Conservation (phyloP, 2,797 vertebrate genomes). For the Cuniculus paca region DNA sequence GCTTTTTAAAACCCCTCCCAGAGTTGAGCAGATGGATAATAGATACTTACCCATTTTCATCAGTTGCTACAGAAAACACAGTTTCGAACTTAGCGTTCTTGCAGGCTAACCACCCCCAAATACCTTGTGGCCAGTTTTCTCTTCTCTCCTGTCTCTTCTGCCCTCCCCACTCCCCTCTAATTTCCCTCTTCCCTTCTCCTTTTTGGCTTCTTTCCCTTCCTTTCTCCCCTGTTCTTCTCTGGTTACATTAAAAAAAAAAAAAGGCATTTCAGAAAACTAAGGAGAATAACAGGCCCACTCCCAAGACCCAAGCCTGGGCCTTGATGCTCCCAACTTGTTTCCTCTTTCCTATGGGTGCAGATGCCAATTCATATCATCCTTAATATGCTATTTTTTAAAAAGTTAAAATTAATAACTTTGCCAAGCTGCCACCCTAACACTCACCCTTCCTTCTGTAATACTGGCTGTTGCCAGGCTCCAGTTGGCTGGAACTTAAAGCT, state of each 20-base stretch:
- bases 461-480: not conserved
- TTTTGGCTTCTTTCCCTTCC: not conserved
- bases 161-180: not conserved
- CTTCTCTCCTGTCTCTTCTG: not conserved
- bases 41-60: not conserved
- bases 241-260: not conserved
- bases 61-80: not conserved
- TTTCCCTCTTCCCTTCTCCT: not conserved
- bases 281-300: not conserved
- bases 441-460: not conserved
- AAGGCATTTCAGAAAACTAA: not conserved
- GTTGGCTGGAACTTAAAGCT: not conserved
- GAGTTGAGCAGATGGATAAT: not conserved
- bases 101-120: not conserved
- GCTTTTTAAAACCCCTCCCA: not conserved
- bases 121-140: not conserved
- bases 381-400: not conserved
- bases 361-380: not conserved
- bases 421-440: not conserved
- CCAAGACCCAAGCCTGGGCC: not conserved
- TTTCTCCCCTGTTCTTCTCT: not conserved
- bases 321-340: not conserved
- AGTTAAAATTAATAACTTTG: not conserved
- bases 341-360: not conserved
- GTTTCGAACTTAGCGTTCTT: not conserved